Percentiles rank a stretch among this genome's conserved stretches.
phyloP scores from a whole-genome alignment of 2,797 vertebrate species.

The Carcharodon carcharias region DNA sequence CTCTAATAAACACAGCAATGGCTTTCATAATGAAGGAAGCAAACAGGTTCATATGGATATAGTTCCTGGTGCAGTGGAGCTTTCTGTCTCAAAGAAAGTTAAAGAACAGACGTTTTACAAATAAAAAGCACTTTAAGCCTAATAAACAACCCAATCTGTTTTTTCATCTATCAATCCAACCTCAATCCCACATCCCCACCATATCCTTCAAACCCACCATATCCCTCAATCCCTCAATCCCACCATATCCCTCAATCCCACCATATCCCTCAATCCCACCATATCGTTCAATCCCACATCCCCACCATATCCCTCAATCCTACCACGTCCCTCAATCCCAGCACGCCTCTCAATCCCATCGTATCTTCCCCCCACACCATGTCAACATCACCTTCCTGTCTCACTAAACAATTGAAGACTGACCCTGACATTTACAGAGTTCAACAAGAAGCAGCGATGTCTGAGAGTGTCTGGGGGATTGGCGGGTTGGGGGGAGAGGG shows the following conservation, averaged over 20 bases:
- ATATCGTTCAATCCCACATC: not conserved
- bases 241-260: not conserved
- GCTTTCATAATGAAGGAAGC: slow-evolving; percentile 27
- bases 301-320: not conserved
- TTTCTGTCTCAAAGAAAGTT: slow-evolving; percentile 13
- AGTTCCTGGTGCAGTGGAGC: slow-evolving; percentile 30
- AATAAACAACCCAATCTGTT: too few species aligned
- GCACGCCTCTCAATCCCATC: not conserved
- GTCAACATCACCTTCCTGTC: not conserved
- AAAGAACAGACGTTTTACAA: not conserved
- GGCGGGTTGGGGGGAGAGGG: not conserved
- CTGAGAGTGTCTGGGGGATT: too few species aligned
- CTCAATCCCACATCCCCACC: too few species aligned
- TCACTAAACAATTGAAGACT: not conserved
- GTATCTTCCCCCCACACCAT: not conserved
- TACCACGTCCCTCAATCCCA: too few species aligned
- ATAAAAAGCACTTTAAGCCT: not conserved
- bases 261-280: not conserved
- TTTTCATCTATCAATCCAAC: not conserved
- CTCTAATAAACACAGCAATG: slow-evolving; percentile 21
- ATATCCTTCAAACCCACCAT: too few species aligned
- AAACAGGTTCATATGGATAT: slow-evolving; percentile 33
- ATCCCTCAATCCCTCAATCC: too few species aligned
- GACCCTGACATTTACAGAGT: not conserved
- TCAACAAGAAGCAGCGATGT: not conserved